Conservation (phyloP, 2,113 vertebrate genomes). For the Hippocampus guttulatus region DNA sequence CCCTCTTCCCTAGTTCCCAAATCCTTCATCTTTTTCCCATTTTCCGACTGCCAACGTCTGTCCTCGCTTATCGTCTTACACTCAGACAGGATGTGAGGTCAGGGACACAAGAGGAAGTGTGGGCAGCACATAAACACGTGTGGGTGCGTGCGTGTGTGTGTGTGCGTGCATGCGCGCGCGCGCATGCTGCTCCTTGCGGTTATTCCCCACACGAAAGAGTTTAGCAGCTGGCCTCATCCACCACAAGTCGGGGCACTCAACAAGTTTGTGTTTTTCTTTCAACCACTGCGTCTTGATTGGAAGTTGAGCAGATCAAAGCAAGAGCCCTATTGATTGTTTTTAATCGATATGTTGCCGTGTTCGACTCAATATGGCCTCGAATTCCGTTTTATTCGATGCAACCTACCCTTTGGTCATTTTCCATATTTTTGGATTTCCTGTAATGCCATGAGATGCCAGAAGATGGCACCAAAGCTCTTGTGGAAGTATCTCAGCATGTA, state of each 20-base stretch:
- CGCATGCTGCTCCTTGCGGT: slow-evolving; percentile 28
- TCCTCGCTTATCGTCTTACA: slow-evolving; percentile 56
- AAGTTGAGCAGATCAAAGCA: background rate
- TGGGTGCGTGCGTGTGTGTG: background rate
- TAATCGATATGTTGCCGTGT: background rate
- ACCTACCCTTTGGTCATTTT: no score
- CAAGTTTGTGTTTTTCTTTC: background rate
- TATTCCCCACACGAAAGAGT: slow-evolving; percentile 48
- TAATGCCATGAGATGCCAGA: no score
- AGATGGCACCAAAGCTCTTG: no score
- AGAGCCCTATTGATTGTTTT: background rate
- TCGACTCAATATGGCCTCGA: no score
- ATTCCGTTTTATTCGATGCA: background rate
- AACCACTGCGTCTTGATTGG: background rate
- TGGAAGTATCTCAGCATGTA: no score
- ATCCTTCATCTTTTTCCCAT: slow-evolving; percentile 27
- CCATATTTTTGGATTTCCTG: no score
- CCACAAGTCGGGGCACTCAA: slow-evolving; percentile 36
- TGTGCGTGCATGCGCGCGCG: background rate
- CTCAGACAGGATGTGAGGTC: slow-evolving; percentile 64
- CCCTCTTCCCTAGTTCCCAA: slow-evolving; percentile 17
- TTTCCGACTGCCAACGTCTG: slow-evolving; percentile 47
- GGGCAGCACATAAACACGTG: slow-evolving; percentile 24
- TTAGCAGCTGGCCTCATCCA: slow-evolving; percentile 43
- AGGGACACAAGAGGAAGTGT: slow-evolving; percentile 54